Evolutionary conservation across 2,113 vertebrate genomes (phyloP), one percentile per base, ranked within the genome.

Genomic region (Clinocottus analis): DNA sequence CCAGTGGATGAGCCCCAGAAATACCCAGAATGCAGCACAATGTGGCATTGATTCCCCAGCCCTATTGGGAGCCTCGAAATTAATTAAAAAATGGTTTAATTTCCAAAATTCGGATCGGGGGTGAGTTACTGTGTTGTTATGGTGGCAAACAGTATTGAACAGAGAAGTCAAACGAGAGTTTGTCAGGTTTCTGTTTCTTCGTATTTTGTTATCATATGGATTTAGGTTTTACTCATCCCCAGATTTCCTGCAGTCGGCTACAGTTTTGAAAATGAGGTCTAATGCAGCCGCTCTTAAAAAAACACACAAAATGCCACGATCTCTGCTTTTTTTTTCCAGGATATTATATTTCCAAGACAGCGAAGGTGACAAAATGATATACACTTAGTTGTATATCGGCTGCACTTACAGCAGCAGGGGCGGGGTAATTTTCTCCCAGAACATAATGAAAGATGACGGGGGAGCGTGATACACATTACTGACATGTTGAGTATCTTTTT

Each of bases 401-500:
- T 66, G 37, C 74, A 68, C 49, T 79, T 69, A 45, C 35, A 77
- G 79, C 79, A 77, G 77, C 68, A 80, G 65, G 31, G 45, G 55
- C 71, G 39, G 10, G 68, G 85, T 77, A 35, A 84, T 81, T 81
- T 74, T 80, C 72, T 9, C 37, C 59, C 45, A 77, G 61, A 84
- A 89, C 68, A 59, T 75, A 61, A 81, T 49, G 78, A 73, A 81
- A 80, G 67, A 88, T 79, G 77, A 83, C 64, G 76, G 66, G 72
- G 43, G 64, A 89, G 79, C 35, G 51, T 79, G 79, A 81, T 76
- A 79, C 70, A 83, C 84, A 86, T 89, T 87, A 86, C 76, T 75
- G 72, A 85, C 82, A 82, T 72, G 86, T 69, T 72, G 72, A 65
- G 68, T 83, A 69, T 83, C 75, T 85, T 77, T 43, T 82, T 82